Evolutionary conservation across 2,113 vertebrate species (phyloP).

Genomic region (Ictalurus punctatus): DNA sequence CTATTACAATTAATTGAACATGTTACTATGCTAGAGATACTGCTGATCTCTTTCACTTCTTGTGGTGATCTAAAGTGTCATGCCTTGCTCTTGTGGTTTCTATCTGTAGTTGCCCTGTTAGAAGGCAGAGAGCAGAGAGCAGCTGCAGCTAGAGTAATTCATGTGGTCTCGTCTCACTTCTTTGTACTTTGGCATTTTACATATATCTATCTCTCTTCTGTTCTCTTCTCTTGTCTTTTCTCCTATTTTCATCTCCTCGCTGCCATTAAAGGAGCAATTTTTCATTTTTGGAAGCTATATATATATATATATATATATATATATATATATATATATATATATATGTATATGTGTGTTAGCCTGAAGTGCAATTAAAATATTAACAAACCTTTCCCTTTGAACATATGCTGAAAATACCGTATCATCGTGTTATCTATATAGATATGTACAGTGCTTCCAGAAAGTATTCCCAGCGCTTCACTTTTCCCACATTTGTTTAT

Average conservation of each 20-base stretch:
- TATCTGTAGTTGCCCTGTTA: background rate
- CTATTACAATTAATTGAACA: background rate
- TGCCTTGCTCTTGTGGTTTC: background rate
- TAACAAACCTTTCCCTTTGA: background rate
- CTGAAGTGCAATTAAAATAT: background rate
- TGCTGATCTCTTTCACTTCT: background rate
- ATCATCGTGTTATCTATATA: background rate
- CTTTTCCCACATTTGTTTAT: no score
- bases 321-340: no score
- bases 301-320: no score
- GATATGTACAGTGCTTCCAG: no score
- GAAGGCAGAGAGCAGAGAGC: background rate
- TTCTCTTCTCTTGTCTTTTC: background rate
- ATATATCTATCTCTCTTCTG: background rate
- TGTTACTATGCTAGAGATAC: background rate
- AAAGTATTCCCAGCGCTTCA: no score
- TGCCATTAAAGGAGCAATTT: background rate
- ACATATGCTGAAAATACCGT: background rate
- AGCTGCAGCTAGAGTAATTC: background rate
- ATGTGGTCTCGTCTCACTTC: background rate
- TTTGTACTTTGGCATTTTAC: background rate
- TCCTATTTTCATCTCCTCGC: background rate
- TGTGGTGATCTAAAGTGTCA: background rate
- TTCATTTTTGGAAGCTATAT: background rate
- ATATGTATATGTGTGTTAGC: background rate